Conservation (phyloP, 2,797 vertebrate genomes). For the Uromys caudimaculatus region DNA sequence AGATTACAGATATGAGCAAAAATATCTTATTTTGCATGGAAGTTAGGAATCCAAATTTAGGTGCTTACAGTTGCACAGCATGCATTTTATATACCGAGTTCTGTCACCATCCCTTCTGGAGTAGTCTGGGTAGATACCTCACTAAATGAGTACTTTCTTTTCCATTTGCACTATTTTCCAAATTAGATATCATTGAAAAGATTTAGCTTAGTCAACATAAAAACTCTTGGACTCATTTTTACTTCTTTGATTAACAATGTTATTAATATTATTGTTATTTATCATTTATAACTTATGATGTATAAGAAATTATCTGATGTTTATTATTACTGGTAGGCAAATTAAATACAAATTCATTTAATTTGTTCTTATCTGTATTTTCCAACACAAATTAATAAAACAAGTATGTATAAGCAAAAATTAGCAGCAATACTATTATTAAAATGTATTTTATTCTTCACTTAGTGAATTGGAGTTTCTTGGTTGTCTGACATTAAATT, state of each 20-base stretch:
- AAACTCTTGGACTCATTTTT: neutral
- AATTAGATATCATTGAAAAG: neutral
- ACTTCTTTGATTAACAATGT: constrained; percentile 26
- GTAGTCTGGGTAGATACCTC: neutral
- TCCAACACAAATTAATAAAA: constrained; percentile 25
- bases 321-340: neutral
- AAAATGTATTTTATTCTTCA: constrained; percentile 49
- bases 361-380: neutral
- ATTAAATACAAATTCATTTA: constrained; percentile 3
- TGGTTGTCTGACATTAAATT: constrained; percentile 25
- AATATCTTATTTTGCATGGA: neutral
- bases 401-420: constrained; percentile 7
- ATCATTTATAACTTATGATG: neutral
- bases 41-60: neutral
- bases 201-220: neutral
- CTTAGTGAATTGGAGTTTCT: constrained; percentile 51
- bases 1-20: too few relatives aligned
- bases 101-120: neutral
- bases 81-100: neutral
- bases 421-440: neutral
- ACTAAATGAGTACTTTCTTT: neutral
- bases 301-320: neutral
- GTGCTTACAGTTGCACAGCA: neutral
- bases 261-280: neutral
- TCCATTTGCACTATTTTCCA: neutral